Evolutionary conservation across 2,113 vertebrate genomes (phyloP).

Genomic region (Junco hyemalis): DNA sequence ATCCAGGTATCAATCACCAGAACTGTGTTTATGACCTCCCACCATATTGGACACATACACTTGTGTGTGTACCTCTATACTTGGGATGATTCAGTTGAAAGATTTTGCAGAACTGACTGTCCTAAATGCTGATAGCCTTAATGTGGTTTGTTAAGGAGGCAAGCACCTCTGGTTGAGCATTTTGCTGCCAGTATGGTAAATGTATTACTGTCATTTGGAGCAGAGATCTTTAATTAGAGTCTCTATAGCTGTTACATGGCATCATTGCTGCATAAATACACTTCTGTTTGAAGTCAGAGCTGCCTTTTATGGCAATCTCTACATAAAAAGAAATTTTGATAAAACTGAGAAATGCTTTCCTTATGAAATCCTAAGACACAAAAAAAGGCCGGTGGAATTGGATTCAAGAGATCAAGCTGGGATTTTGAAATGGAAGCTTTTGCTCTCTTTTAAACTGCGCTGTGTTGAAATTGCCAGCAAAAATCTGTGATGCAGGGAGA

Average conservation of each 20-base stretch:
- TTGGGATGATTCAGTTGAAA: not conserved
- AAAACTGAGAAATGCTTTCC: not conserved
- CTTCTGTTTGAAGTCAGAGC: not conserved
- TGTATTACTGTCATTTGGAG: not conserved
- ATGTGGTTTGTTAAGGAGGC: not conserved
- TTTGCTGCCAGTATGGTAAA: not conserved
- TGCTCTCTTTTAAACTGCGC: not conserved
- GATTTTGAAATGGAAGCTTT: not conserved
- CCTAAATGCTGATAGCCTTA: not conserved
- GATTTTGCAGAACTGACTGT: not conserved
- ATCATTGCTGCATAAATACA: not conserved
- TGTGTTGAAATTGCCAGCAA: not conserved
- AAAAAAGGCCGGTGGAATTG: not conserved
- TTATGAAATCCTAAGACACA: not conserved
- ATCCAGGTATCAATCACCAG: not conserved
- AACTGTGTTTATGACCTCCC: not conserved
- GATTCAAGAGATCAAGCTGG: not conserved
- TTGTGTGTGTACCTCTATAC: rapidly evolving
- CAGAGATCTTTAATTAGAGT: not conserved
- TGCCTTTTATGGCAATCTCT: not conserved
- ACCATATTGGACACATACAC: not conserved
- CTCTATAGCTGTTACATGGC: not conserved
- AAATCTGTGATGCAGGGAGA: not conserved
- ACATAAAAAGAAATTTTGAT: not conserved
- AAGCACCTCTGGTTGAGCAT: not conserved